Base-by-base conservation (phyloP, 2,888 invertebrate species). In the Cryptus viduatorius region DNA sequence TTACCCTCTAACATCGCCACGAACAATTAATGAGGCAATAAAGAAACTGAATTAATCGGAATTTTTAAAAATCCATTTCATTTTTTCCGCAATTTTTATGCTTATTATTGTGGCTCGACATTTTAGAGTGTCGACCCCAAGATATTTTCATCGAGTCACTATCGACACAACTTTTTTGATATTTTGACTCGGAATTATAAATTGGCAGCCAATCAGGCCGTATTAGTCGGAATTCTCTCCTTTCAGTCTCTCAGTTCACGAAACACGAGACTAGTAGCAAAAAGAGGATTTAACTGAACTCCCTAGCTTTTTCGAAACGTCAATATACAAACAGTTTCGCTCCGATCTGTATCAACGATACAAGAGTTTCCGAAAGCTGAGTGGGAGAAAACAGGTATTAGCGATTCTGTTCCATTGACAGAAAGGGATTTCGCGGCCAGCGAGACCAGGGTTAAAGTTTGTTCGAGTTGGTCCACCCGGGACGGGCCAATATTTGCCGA, bases 401-500 rank as follows among this genome's bases (percentile, higher is more conserved):
- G 61, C 19, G 50, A 79, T 50, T 29, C 42, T 3, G 71, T 53
- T 42, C 16, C 64, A 44, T 29, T 50, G 69, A 79, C 64, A 29
- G 50, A n/a, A 61, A 64, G 29, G 64, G 48, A 67, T 82, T 65
- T n/a, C 4, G n/a, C 48, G 42, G 78, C 67, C 68, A 56, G 44
- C 72, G 50, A 68, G 42, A 16, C 48, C 8, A 16, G 16, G 73
- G 37, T 61, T 59, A 44, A 82, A 79, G 75, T 79, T 83, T 83
- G 73, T 71, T 42, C 46, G 78, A 79, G 75, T 79, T 83, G 79
- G 73, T 71, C 50, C 46, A 24, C 56, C 56, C 37, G 10, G 71
- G n/a, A 78, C 64, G n/a, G 59, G 16, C 61, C 29, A 75, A 75
- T 83, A 75, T 79, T 83, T 82, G 69, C 64, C 53, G 14, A 79